These are phyloP conservation scores for Perithous albicinctus DNA, from an alignment of 2,888 invertebrate species.

Conservation along the genomic window DNA sequence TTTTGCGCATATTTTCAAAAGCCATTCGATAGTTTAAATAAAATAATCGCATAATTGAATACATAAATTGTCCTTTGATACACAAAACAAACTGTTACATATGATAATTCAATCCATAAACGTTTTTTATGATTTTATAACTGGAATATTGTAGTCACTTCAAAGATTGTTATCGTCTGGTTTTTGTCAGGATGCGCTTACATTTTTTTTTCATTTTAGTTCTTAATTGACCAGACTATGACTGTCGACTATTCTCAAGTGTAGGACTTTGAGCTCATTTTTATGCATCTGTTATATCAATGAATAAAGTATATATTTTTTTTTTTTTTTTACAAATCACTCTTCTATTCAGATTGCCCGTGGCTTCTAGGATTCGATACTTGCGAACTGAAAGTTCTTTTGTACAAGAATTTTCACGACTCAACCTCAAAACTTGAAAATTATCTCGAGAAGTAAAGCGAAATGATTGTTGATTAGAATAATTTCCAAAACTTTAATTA, in stretches of 20 bases:
- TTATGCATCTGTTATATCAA: slow-evolving; percentile 9
- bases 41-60: neutral
- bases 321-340: slow-evolving; percentile 7
- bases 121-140: neutral
- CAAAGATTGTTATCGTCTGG: neutral
- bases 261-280: slow-evolving; percentile 19
- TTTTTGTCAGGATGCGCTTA: neutral
- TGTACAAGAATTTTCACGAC: too few relatives aligned
- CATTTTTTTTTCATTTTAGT: neutral
- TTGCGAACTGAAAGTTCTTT: neutral
- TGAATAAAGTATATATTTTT: slow-evolving; percentile 17
- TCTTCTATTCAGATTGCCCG: slow-evolving; percentile 28
- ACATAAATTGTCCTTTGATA: neutral
- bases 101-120: neutral
- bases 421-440: too few relatives aligned
- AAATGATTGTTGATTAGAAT: too few relatives aligned
- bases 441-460: too few relatives aligned
- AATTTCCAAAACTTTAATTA: neutral
- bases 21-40: neutral
- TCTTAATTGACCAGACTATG: neutral
- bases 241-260: neutral
- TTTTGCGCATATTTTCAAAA: neutral
- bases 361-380: neutral
- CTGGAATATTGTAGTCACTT: neutral
- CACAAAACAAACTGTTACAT: neutral